A percentile compares a stretch with the other conserved stretches of the same genome.
phyloP scores from a whole-genome alignment of 2,888 invertebrate species.

The Aspidiotus rigidus region DNA sequence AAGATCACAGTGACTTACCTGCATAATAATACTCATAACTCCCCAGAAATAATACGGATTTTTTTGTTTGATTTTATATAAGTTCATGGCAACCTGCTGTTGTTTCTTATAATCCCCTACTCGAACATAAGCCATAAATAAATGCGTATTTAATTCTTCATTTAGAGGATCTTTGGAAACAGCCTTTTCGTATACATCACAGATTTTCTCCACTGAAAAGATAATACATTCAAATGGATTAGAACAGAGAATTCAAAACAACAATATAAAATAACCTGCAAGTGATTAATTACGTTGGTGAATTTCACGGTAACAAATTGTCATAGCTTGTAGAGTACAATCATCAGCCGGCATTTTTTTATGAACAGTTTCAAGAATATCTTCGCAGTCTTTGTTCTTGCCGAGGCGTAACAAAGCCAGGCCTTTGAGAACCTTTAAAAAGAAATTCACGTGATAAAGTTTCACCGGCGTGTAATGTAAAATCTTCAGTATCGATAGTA shows the following conservation, averaged over 20 bases:
- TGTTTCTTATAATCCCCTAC: constrained; percentile 82
- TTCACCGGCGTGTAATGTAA: neutral
- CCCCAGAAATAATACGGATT: constrained; percentile 98
- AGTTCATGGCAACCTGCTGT: constrained; percentile 75
- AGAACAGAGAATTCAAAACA: neutral
- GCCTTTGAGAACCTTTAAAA: constrained; percentile 68
- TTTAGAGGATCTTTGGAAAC: constrained; percentile 73
- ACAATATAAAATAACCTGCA: constrained; percentile 7
- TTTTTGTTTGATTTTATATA: constrained; percentile 85
- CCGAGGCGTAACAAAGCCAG: constrained; percentile 82
- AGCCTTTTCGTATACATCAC: constrained; percentile 80
- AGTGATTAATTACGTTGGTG: constrained; percentile 64
- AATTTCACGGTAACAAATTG: constrained; percentile 86
- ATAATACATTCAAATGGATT: constrained; percentile 10
- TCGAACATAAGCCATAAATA: constrained; percentile 93
- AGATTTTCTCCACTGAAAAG: constrained; percentile 73
- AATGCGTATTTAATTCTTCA: constrained; percentile 84
- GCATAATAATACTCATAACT: constrained; percentile 91
- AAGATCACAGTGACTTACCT: constrained; percentile 51
- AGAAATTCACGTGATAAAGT: neutral
- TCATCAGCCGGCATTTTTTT: constrained; percentile 79
- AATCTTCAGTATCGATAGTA: neutral
- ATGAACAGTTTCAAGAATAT: constrained; percentile 65
- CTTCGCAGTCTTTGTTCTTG: constrained; percentile 66
- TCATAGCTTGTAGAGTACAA: constrained; percentile 87